Conservation (phyloP, 2,113 vertebrate species). For the Ploceus nigricollis region DNA sequence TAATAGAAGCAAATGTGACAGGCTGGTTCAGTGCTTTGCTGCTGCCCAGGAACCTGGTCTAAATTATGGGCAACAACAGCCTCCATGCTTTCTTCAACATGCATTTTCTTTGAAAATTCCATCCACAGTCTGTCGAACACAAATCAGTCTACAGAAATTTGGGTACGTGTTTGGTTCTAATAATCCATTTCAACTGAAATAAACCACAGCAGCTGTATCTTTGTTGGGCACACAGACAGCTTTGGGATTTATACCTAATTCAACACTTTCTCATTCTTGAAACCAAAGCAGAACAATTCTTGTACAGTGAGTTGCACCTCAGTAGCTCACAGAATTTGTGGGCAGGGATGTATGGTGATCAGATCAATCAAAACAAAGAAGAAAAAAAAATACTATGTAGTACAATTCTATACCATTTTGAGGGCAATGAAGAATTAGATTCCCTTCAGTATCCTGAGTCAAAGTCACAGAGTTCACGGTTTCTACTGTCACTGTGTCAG, state of each 20-base stretch:
- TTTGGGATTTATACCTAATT: not conserved
- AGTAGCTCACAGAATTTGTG: not conserved
- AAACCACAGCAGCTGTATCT: not conserved
- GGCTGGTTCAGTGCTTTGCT: not conserved
- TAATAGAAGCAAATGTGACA: not conserved
- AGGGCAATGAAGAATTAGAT: conserved; percentile 92
- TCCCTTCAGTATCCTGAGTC: conserved; percentile 91
- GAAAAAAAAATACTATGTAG: not conserved
- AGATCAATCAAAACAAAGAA: not conserved
- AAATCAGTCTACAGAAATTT: not conserved
- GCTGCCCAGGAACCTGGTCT: not conserved
- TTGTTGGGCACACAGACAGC: not conserved
- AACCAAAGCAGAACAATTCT: not conserved
- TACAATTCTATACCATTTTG: conserved; percentile 75
- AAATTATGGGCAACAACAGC: not conserved
- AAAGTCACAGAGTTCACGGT: conserved; percentile 89
- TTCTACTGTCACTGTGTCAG: conserved; percentile 83
- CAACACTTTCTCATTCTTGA: not conserved
- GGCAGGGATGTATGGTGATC: not conserved
- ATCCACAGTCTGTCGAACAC: not conserved
- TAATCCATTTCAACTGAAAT: not conserved
- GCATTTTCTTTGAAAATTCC: not conserved
- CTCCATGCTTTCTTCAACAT: not conserved
- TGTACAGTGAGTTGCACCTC: not conserved
- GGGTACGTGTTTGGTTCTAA: not conserved